Conservation (phyloP, 2,113 vertebrate species). For the Donacobius atricapilla region DNA sequence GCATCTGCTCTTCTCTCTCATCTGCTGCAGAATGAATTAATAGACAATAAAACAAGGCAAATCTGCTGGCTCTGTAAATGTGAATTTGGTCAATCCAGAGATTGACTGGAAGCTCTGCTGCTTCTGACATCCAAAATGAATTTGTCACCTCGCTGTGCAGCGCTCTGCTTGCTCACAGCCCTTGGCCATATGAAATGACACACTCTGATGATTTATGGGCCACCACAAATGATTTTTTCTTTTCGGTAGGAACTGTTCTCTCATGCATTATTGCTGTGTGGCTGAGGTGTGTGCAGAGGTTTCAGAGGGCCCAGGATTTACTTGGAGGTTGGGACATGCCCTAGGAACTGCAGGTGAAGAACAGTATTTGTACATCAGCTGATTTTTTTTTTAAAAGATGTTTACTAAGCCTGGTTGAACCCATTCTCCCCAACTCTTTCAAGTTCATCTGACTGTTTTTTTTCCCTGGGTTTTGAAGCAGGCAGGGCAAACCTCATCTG, state of each 20-base stretch:
- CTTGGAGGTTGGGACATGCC: not conserved
- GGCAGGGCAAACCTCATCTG: not conserved
- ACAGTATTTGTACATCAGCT: not conserved
- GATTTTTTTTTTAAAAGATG: not conserved
- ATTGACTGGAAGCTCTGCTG: not conserved
- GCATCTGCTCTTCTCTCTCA: not conserved
- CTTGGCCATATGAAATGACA: not conserved
- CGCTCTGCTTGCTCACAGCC: not conserved
- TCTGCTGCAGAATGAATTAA: not conserved
- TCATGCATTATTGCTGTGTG: not conserved
- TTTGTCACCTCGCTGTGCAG: not conserved
- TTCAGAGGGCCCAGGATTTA: not conserved
- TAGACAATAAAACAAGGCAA: not conserved
- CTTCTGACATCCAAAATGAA: not conserved
- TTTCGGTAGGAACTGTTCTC: not conserved
- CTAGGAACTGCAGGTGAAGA: not conserved
- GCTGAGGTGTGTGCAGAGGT: not conserved
- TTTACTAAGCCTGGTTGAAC: not conserved
- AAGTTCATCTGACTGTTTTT: not conserved
- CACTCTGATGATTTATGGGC: not conserved
- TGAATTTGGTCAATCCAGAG: not conserved
- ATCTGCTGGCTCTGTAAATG: not conserved
- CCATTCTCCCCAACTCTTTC: not conserved
- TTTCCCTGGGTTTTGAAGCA: not conserved
- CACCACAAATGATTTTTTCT: not conserved